A percentile compares a stretch with the other conserved stretches of the same genome.
phyloP scores from a whole-genome alignment of 1,140 invertebrate genomes.

The Trypoxylus dichotomus region DNA sequence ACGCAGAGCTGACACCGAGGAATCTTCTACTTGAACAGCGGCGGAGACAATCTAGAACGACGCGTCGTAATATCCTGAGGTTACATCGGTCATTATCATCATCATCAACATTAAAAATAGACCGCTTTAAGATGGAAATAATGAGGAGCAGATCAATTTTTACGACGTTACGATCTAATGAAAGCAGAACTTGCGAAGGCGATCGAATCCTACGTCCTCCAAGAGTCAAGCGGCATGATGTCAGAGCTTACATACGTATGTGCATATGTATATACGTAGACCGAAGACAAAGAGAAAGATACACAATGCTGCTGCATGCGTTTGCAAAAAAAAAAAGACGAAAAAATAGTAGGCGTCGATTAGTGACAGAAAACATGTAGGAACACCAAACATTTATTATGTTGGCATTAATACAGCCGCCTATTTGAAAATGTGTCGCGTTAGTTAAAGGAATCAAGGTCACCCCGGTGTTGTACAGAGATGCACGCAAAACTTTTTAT shows the following conservation, averaged over 20 bases:
- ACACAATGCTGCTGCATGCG: too few relatives aligned
- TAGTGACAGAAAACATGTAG: neutral
- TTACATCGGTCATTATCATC: neutral
- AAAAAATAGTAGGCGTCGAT: neutral
- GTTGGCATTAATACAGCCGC: neutral
- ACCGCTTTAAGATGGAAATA: neutral
- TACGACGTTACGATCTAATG: neutral
- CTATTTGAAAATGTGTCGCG: neutral
- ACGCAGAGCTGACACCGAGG: too few relatives aligned
- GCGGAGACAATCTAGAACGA: too few relatives aligned
- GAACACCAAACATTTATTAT: neutral
- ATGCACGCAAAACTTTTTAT: neutral
- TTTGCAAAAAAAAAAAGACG: neutral
- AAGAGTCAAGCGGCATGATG: neutral
- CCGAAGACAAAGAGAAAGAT: too few relatives aligned
- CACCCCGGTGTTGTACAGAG: neutral
- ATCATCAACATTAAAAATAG: neutral
- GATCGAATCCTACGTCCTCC: neutral
- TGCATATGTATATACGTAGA: neutral
- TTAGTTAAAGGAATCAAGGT: neutral
- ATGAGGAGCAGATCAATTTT: neutral
- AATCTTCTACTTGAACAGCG: too few relatives aligned
- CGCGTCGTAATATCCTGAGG: neutral
- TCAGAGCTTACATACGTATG: neutral
- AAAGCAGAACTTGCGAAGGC: neutral